phyloP scores from a whole-genome alignment of 2,113 vertebrate genomes.

The Nansenia antarctica region DNA sequence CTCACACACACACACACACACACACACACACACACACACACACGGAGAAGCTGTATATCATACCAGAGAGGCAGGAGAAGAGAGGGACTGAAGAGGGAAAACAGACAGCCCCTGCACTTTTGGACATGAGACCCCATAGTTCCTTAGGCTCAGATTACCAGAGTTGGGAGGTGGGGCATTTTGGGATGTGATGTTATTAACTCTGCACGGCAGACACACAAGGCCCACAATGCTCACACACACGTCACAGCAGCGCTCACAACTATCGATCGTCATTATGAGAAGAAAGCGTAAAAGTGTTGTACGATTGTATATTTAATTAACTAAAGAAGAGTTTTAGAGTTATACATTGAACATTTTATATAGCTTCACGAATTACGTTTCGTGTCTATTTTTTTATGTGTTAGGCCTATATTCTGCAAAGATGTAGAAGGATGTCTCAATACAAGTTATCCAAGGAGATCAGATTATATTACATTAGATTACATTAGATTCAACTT shows the following conservation, averaged over 20 bases:
- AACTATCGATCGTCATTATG: slow-evolving; percentile 19
- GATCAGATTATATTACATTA: too few relatives aligned
- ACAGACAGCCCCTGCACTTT: slow-evolving; percentile 76
- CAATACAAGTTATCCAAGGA: background rate
- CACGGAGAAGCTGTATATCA: too few relatives aligned
- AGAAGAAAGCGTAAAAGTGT: background rate
- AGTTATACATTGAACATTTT: too few relatives aligned
- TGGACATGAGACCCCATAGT: slow-evolving; percentile 74
- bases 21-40: too few relatives aligned
- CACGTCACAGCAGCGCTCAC: slow-evolving; percentile 32
- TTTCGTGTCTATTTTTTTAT: background rate
- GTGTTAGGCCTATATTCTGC: background rate
- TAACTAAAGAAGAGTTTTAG: background rate
- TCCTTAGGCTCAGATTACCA: slow-evolving; percentile 72
- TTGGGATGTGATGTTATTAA: slow-evolving; percentile 46
- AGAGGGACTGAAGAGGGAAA: slow-evolving; percentile 66
- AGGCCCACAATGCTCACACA: slow-evolving; percentile 52
- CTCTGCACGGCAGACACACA: background rate
- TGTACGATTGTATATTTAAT: background rate
- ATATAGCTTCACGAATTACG: too few relatives aligned
- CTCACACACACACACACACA: too few relatives aligned
- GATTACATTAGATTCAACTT: too few relatives aligned
- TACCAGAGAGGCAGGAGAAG: too few relatives aligned
- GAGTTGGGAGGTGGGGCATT: slow-evolving; percentile 69
- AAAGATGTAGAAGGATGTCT: background rate